Conservation (phyloP, 2,113 vertebrate species). For the Grammatotria lemairii region DNA sequence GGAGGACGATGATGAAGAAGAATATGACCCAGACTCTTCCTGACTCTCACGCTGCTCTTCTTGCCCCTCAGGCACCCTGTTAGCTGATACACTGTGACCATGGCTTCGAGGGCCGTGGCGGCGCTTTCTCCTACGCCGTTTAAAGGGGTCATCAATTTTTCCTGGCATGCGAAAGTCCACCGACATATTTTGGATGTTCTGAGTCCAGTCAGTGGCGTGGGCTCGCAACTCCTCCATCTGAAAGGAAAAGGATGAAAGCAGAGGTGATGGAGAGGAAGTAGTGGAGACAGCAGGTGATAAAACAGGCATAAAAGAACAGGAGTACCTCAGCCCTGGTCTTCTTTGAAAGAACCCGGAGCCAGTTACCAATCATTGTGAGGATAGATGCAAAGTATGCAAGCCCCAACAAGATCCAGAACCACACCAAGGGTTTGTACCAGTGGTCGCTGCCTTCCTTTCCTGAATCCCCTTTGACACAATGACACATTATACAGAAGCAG, state of each 20-base stretch:
- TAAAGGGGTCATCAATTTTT: constrained; percentile 71
- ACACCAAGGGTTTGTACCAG: constrained; percentile 85
- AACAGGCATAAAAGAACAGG: neutral
- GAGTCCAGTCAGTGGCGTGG: constrained; percentile 84
- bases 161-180: constrained; percentile 78
- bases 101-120: constrained; percentile 48
- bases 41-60: constrained; percentile 1
- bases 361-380: constrained; percentile 88
- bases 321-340: constrained; percentile 79
- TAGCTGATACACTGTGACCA: constrained; percentile 11
- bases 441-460: constrained; percentile 55
- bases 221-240: constrained; percentile 87
- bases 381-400: constrained; percentile 89
- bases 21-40: constrained; percentile 55
- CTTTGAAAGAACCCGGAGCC: constrained; percentile 82
- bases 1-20: constrained; percentile 49
- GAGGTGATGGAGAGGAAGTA: neutral
- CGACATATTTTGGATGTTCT: constrained; percentile 78
- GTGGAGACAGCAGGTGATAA: neutral
- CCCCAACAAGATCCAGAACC: constrained; percentile 89
- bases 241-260: neutral
- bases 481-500: neutral
- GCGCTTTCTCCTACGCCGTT: constrained; percentile 46
- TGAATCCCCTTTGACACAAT: constrained; percentile 46
- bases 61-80: constrained; percentile 4